Evolutionary conservation across 1,140 invertebrate species (phyloP), one percentile per base, ranked within the genome.

Genomic region (Pseudomyrmex sp.): DNA sequence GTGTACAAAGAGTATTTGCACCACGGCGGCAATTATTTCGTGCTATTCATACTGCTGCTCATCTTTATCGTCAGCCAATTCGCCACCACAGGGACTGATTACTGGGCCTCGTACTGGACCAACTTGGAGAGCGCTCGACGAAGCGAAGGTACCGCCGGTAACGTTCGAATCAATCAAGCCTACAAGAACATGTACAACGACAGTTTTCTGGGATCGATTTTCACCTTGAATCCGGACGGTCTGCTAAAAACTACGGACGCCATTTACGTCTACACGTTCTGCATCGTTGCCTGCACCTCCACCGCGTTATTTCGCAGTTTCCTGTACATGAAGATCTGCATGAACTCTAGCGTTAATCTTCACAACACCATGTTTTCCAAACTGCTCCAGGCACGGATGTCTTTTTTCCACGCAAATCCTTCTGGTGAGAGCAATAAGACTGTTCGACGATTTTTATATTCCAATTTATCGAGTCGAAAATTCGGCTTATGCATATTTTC

Each of bases 281-380:
- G 94, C 1, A 93, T 95, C 0, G 5, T 89, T 2, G 12, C 82
- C 0, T 92, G 93, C 9, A 94, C 94, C 2, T 13, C 95, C 0
- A 75, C 96, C 50, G 96, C 96, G 58, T 93, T 96, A 1, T 92
- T 95, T 1, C 94, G 96, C 26, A 96, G 96, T 1, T 95, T 96
- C 18, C 93, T 96, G 58, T 98, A 98, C 92, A 98, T 98, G 93
- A 96, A 96, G 87, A 95, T 98, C 8, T 97, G 97, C 88, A 97
- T 98, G 96, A 96, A 95, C n/a, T 95, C 98, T 0, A 98, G 97
- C 0, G 95, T 95, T 80, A 96, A 95, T 35, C 94, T 99, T 7
- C 98, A 99, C 91, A 96, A 98, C 91, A 94, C 93, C 0, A 98
- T 99, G 97, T 99, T 99, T 91, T 92, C 94, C 20, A 96, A 96